Evolutionary conservation across 2,113 vertebrate genomes (phyloP).

Genomic region (Microcebus griseorufus): DNA sequence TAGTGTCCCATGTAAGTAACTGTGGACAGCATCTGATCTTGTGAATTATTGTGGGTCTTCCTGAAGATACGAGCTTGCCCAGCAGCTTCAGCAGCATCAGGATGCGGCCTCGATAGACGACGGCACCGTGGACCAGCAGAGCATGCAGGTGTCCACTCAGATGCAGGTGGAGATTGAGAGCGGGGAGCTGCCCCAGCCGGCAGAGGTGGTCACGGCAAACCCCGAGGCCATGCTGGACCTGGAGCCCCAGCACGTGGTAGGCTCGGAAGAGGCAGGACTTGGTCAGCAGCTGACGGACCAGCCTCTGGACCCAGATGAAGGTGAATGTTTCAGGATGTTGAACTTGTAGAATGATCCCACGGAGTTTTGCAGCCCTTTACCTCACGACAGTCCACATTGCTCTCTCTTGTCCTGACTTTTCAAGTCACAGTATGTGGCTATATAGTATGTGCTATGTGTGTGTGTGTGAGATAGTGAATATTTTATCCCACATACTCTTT

Average conservation of each 20-base stretch:
- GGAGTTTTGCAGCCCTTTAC: too few relatives aligned
- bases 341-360: accelerated
- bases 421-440: neutral
- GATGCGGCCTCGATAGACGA: constrained; percentile 87
- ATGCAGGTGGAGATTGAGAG: constrained; percentile 93
- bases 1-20: accelerated
- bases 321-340: constrained; percentile 78
- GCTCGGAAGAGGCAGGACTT: constrained; percentile 88
- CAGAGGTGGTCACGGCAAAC: constrained; percentile 80
- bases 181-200: constrained; percentile 85
- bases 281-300: constrained; percentile 88
- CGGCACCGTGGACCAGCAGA: constrained; percentile 85
- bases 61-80: constrained; percentile 94
- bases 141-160: constrained; percentile 87
- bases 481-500: neutral
- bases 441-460: neutral
- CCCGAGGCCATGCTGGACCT: constrained; percentile 92
- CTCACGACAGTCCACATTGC: accelerated
- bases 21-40: neutral
- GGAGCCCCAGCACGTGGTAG: constrained; percentile 89
- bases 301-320: constrained; percentile 91
- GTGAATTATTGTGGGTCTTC: neutral
- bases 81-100: constrained; percentile 94
- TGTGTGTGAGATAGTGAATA: neutral
- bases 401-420: neutral